Percentiles rank a stretch among this genome's conserved stretches.
Evolutionary conservation across 2,113 vertebrate genomes (phyloP).

Genomic region (Stigmatopora argus): DNA sequence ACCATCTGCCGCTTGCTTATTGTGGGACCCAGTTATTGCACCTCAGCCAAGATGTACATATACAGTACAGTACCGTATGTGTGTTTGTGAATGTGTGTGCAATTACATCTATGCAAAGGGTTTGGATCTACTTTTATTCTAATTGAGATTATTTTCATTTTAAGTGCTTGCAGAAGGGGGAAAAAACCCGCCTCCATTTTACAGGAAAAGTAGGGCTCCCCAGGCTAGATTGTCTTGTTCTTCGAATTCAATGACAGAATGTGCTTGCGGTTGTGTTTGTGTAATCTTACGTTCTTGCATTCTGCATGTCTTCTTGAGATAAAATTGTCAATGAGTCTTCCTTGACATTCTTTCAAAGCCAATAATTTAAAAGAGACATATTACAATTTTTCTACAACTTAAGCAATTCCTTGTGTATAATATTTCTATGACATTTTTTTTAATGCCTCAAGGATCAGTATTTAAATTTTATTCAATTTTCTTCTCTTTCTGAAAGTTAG

Average conservation of each 20-base stretch:
- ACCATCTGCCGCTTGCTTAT: slow-evolving; percentile 67
- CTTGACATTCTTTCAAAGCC: slow-evolving; percentile 1
- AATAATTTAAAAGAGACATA: neutral
- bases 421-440: neutral
- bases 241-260: slow-evolving; percentile 5
- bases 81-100: neutral
- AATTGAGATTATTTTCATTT: slow-evolving; percentile 12
- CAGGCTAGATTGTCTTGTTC: slow-evolving; percentile 30
- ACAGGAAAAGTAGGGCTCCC: slow-evolving; percentile 30
- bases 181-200: slow-evolving; percentile 11
- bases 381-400: too few species aligned
- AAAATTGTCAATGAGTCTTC: slow-evolving; percentile 23
- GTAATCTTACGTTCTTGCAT: neutral
- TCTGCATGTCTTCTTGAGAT: slow-evolving; percentile 11
- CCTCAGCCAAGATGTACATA: slow-evolving; percentile 45
- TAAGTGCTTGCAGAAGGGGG: slow-evolving; percentile 18
- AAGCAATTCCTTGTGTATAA: neutral
- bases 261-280: slow-evolving; percentile 1
- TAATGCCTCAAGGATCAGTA: neutral
- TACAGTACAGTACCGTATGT: neutral
- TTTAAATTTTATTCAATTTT: neutral
- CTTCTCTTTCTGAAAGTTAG: slow-evolving; percentile 14
- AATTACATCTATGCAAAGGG: slow-evolving; percentile 7
- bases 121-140: neutral
- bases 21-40: slow-evolving; percentile 57